Evolutionary conservation across 2,797 vertebrate species (phyloP).

Genomic region (Enteromius unitaeniatus): DNA sequence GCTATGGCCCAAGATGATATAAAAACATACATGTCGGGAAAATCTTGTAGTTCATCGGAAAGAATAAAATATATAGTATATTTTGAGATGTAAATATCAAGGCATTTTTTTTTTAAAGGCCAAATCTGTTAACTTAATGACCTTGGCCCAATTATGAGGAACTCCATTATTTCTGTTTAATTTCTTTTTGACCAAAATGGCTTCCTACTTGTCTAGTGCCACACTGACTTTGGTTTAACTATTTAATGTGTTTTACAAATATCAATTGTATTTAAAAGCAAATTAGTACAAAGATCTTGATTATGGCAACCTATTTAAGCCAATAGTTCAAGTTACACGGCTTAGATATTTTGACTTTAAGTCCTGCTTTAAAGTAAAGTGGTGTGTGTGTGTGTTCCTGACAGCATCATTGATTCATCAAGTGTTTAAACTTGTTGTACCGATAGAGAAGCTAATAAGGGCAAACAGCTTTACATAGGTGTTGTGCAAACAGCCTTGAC

Average conservation of each 20-base stretch:
- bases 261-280: neutral
- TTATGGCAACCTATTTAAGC: neutral
- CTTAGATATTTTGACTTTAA: no score
- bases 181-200: neutral
- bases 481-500: constrained; percentile 41
- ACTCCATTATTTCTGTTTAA: neutral
- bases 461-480: neutral
- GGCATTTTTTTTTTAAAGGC: no score
- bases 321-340: neutral
- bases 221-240: neutral
- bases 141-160: neutral
- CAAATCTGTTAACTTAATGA: neutral
- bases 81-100: neutral
- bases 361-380: no score
- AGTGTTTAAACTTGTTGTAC: constrained; percentile 4
- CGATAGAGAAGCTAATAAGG: constrained; percentile 18
- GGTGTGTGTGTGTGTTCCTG: neutral
- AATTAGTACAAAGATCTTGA: neutral
- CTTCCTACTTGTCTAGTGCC: neutral
- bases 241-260: neutral
- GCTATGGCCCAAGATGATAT: neutral
- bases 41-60: neutral
- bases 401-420: constrained; percentile 6
- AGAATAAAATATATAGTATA: neutral
- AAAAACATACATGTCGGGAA: no score